Conservation (phyloP, 1,140 invertebrate species). For the Triops cancriformis region DNA sequence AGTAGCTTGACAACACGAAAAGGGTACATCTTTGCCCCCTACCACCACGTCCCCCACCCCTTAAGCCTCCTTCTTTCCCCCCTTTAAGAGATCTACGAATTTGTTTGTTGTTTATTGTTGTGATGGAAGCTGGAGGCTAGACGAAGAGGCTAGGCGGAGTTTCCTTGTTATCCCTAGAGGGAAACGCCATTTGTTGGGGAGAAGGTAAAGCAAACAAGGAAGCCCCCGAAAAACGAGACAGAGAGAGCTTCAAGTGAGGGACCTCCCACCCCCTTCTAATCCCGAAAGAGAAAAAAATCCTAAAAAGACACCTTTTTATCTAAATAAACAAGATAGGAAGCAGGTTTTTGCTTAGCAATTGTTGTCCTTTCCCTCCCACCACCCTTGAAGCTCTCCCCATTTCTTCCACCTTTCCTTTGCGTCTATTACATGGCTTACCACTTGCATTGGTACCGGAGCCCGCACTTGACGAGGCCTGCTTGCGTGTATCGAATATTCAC, state of each 20-base stretch:
- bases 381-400: neutral
- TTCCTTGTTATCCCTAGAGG: conserved; percentile 9
- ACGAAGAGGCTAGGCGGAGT: neutral
- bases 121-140: conserved; percentile 8
- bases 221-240: neutral
- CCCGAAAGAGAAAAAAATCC: neutral
- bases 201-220: conserved; percentile 6
- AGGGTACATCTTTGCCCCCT: neutral
- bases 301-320: neutral
- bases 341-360: neutral
- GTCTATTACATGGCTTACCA: neutral
- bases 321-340: conserved; percentile 7
- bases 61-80: neutral
- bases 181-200: neutral
- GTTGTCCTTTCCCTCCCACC: neutral
- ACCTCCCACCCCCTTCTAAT: neutral
- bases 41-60: neutral
- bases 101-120: conserved; percentile 11
- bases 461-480: neutral
- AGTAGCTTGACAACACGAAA: neutral
- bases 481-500: too few species aligned
- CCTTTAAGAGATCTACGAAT: neutral
- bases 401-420: neutral
- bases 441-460: neutral
- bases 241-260: neutral